Evolutionary conservation across 2,113 vertebrate genomes (phyloP).

Genomic region (Gymnogyps californianus): DNA sequence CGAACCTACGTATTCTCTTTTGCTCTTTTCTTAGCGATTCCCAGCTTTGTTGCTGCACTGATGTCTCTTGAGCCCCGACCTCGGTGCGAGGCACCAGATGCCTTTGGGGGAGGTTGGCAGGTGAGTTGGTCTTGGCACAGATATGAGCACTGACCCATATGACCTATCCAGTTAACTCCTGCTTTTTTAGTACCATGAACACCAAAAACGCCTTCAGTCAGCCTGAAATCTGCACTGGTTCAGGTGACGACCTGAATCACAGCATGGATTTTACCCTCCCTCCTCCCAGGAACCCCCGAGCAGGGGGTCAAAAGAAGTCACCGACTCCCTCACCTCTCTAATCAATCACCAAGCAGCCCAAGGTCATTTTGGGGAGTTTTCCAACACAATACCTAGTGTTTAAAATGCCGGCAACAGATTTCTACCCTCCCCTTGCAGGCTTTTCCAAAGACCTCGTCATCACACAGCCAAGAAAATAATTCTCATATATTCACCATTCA

Average conservation of each 20-base stretch:
- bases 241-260: neutral
- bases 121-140: neutral
- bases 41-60: neutral
- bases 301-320: neutral
- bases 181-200: neutral
- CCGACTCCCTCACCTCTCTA: neutral
- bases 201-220: neutral
- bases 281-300: fast-evolving
- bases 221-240: neutral
- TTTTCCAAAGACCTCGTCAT: neutral
- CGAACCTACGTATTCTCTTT: neutral
- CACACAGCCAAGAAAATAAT: neutral
- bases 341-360: neutral
- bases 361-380: neutral
- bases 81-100: fast-evolving
- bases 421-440: neutral
- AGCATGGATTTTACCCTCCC: neutral
- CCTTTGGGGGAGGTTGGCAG: neutral
- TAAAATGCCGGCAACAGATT: neutral
- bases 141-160: neutral
- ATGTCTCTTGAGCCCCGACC: fast-evolving
- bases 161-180: neutral
- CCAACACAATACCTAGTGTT: neutral
- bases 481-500: neutral
- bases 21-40: neutral